Conservation (phyloP, 2,113 vertebrate genomes). For the Mesocricetus auratus region DNA sequence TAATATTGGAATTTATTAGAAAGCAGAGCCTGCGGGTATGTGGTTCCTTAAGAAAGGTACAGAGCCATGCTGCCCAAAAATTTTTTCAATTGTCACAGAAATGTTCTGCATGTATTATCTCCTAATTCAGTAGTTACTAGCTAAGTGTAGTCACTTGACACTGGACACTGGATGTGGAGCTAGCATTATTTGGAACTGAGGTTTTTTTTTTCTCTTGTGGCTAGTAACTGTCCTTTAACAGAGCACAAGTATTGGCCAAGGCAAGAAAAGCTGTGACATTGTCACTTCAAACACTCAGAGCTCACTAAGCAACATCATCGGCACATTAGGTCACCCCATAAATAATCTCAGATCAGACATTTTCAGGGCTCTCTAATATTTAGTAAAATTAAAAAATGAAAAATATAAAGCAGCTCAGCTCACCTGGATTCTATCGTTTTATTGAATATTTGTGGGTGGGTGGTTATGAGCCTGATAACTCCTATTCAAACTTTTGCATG, state of each 20-base stretch:
- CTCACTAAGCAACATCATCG: background rate
- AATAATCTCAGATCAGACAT: background rate
- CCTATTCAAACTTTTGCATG: background rate
- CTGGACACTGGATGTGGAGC: background rate
- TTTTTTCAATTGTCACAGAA: background rate
- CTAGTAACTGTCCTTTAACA: background rate
- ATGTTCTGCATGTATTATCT: background rate
- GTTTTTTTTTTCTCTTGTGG: background rate
- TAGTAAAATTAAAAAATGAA: background rate
- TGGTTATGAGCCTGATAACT: background rate
- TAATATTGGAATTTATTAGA: background rate
- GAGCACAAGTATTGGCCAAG: background rate
- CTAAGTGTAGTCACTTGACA: background rate
- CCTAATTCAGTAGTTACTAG: background rate
- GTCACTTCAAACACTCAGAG: background rate
- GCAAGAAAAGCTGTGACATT: background rate
- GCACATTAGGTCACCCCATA: background rate
- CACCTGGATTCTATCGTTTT: too few relatives aligned
- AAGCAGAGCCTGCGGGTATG: rapidly evolving
- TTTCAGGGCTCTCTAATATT: background rate
- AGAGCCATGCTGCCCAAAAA: background rate
- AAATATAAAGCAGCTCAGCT: background rate
- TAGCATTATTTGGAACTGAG: background rate
- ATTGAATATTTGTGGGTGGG: too few relatives aligned
- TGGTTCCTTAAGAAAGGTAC: background rate